These are phyloP conservation scores for Polymixis flavicincta DNA, from an alignment of 2,888 invertebrate species.

Conservation along the genomic window DNA sequence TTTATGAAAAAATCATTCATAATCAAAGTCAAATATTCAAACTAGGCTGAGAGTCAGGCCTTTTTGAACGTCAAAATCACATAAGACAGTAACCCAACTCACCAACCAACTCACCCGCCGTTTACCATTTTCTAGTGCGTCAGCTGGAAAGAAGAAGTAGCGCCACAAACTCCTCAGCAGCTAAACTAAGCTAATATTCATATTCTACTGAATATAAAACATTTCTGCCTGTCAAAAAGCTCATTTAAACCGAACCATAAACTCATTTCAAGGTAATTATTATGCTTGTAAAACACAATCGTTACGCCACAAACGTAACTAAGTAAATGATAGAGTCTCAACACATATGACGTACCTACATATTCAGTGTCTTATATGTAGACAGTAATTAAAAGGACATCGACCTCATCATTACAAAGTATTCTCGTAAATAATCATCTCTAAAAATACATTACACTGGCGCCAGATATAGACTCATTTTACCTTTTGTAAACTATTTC, in stretches of 20 bases:
- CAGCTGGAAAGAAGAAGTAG: too few species aligned
- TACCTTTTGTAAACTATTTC: constrained; percentile 1
- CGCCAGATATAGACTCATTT: constrained; percentile 22
- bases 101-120: too few species aligned
- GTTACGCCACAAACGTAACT: constrained; percentile 22
- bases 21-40: too few species aligned
- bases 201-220: too few species aligned
- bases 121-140: too few species aligned
- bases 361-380: constrained; percentile 32
- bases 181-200: too few species aligned
- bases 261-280: background rate
- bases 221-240: background rate
- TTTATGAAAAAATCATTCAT: background rate
- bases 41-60: too few species aligned
- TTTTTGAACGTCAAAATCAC: too few species aligned
- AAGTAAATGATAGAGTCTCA: constrained; percentile 5
- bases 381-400: constrained; percentile 60
- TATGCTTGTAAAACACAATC: constrained; percentile 3
- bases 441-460: constrained; percentile 47
- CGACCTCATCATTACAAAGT: constrained; percentile 52
- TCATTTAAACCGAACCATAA: background rate
- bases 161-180: too few species aligned
- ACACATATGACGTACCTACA: background rate
- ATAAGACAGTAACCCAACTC: too few species aligned
- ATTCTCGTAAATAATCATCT: constrained; percentile 52